Evolutionary conservation across 2,113 vertebrate genomes (phyloP), one percentile per base, ranked within the genome.

Genomic region (Archilochus colubris): DNA sequence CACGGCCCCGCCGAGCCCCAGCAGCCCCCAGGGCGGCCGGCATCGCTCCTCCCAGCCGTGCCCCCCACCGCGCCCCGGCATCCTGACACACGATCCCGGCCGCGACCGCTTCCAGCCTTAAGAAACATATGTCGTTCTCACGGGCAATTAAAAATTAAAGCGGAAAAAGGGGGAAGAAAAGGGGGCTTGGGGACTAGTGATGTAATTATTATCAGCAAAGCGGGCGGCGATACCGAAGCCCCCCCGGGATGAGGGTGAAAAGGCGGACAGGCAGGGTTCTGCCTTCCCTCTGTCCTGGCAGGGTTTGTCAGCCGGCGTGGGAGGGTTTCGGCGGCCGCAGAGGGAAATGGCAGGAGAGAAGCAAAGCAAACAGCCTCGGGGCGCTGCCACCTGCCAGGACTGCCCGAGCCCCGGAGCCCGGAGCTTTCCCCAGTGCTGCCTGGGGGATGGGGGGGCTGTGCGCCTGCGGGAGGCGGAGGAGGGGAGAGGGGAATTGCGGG

Each of bases 61-160:
- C 44, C 84, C 76, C 79, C 40, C 0, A 1, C 79, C 28, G 5
- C 21, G 3, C 21, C 64, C 64, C 12, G 1, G n/a, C 66, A 86
- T 89, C 83, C 90, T 86, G 96, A 97, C 94, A 97, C 53, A 72
- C 74, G 95, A 97, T 96, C 76, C 90, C 4, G 2, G 33, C 78
- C 12, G 27, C 46, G 15, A 66, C 64, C 48, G 51, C 86, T 89
- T 69, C 76, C 95, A 95, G 92, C 91, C 82, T 53, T 82, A 69
- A 88, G 82, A 94, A 91, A 96, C 94, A 88, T 51, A 91, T 90
- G 94, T 94, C 16, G 12, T 76, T 88, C 88, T 89, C 85, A 53
- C 4, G 3, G 73, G 76, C 24, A 5, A 94, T 96, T 97, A 96
- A 97, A 96, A 96, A 96, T 96, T 96, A 93, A 97, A 96, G 82